A percentile compares a stretch with the other conserved stretches of the same genome.
Conservation (phyloP, 2,113 vertebrate genomes). For the Tinamus guttatus region DNA sequence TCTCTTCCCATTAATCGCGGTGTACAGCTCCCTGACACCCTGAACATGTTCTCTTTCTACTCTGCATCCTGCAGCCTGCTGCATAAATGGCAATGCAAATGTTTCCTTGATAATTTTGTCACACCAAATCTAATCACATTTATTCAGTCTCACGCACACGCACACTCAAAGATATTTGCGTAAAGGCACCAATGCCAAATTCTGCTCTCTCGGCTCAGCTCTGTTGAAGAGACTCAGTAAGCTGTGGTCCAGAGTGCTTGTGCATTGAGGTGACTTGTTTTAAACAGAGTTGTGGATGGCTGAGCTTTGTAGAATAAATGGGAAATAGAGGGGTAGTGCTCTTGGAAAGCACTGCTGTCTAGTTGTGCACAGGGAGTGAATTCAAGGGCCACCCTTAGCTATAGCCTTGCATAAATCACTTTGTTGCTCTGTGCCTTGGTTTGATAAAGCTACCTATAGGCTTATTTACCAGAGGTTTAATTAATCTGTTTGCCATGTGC, state of each 20-base stretch:
- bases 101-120: slow-evolving; percentile 56
- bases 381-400: neutral
- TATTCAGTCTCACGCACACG: neutral
- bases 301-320: neutral
- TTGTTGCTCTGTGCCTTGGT: neutral
- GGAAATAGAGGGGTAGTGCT: neutral
- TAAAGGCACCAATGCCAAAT: neutral
- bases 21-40: neutral
- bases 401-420: neutral
- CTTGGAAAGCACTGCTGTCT: neutral
- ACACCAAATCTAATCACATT: slow-evolving; percentile 52
- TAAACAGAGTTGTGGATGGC: neutral
- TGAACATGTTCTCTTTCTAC: slow-evolving; percentile 44
- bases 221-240: slow-evolving; percentile 10
- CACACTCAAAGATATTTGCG: neutral
- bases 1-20: neutral
- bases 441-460: neutral
- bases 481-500: neutral
- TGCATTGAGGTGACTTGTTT: slow-evolving; percentile 24
- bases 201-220: neutral
- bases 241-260: neutral
- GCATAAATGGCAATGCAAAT: slow-evolving; percentile 9
- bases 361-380: neutral
- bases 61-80: neutral
- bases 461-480: neutral